These are phyloP conservation scores for Cygnus olor DNA, from an alignment of 2,797 vertebrate species.

Conservation along the genomic window DNA sequence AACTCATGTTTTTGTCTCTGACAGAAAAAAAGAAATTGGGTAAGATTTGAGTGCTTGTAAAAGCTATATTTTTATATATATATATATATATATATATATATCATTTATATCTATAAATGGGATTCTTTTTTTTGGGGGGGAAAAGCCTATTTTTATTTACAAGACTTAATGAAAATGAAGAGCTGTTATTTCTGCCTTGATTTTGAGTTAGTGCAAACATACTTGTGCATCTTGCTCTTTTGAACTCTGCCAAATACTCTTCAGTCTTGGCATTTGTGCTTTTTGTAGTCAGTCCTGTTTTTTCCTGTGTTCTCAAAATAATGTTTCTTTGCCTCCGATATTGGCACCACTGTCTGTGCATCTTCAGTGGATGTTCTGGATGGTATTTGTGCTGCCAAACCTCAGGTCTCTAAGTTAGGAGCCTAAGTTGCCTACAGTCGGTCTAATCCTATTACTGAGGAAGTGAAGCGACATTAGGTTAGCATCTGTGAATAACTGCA, in stretches of 20 bases:
- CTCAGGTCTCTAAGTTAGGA: background rate
- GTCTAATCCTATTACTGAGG: background rate
- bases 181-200: background rate
- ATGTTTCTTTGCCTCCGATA: background rate
- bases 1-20: background rate
- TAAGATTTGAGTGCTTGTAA: background rate
- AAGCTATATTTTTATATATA: background rate
- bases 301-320: constrained; percentile 27
- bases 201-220: background rate
- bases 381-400: background rate
- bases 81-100: background rate
- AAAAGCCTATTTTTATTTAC: background rate
- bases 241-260: background rate
- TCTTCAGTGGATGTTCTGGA: background rate
- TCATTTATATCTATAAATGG: background rate
- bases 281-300: constrained; percentile 13
- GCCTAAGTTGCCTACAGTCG: background rate
- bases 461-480: background rate
- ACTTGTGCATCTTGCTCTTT: background rate
- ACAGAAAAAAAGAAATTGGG: background rate
- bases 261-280: constrained; percentile 5
- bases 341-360: background rate
- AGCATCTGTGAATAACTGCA: background rate
- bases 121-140: background rate
- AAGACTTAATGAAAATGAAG: background rate